Evolutionary conservation across 2,888 invertebrate genomes (phyloP).

Genomic region (Andrena trimmerana): DNA sequence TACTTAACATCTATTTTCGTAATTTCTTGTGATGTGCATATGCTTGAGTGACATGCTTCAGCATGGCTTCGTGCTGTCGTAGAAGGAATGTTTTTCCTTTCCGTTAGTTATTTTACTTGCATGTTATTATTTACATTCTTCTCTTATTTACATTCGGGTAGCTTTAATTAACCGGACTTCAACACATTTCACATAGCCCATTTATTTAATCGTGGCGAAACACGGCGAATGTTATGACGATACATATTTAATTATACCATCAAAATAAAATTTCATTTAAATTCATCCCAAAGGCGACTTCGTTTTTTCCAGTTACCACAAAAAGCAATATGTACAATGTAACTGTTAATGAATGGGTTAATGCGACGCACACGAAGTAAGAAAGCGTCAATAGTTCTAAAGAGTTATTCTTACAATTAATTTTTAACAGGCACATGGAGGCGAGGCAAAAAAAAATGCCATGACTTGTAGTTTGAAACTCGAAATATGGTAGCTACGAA

Average conservation of each 20-base stretch:
- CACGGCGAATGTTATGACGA: background rate
- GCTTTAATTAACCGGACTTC: background rate
- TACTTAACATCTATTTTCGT: background rate
- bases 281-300: no score
- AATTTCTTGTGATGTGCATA: background rate
- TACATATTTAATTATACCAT: no score
- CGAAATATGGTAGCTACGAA: background rate
- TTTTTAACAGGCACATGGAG: background rate
- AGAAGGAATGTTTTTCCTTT: background rate
- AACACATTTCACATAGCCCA: conserved; percentile 3
- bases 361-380: background rate
- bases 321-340: background rate
- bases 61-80: conserved; percentile 8
- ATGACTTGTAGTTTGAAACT: background rate
- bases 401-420: background rate
- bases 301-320: background rate
- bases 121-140: background rate
- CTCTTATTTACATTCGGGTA: background rate
- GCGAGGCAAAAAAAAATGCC: background rate
- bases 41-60: background rate
- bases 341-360: conserved; percentile 7
- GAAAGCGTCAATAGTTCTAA: conserved; percentile 2
- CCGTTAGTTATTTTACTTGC: background rate
- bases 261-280: background rate
- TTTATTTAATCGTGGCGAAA: background rate